Percentiles rank a stretch among this genome's conserved stretches.
phyloP scores from a whole-genome alignment of 2,113 vertebrate genomes.

The Macquaria ambigua region DNA sequence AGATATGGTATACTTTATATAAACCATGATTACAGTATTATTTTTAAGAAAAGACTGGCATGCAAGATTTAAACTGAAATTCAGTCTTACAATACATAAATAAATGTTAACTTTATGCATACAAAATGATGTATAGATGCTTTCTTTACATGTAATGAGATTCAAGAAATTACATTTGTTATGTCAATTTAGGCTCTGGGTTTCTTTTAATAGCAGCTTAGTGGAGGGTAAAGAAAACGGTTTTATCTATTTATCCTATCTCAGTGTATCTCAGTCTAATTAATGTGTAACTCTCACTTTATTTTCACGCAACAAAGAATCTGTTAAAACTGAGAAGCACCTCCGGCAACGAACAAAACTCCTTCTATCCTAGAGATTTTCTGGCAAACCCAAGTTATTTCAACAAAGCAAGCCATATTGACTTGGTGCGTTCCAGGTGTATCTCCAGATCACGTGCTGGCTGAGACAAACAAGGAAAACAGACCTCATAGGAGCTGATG shows the following conservation, averaged over 20 bases:
- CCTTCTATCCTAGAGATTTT: neutral
- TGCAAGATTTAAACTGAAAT: neutral
- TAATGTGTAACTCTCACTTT: neutral
- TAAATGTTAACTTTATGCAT: neutral
- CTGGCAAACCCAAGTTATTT: neutral
- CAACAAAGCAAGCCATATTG: constrained; percentile 4
- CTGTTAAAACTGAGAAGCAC: neutral
- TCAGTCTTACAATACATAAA: neutral
- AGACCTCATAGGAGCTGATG: constrained; percentile 11
- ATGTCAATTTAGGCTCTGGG: neutral
- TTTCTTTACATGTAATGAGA: neutral
- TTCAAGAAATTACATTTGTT: neutral
- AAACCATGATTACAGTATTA: neutral
- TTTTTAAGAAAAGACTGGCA: neutral
- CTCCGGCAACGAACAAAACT: neutral
- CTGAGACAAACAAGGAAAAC: constrained; percentile 21
- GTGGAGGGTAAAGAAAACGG: neutral
- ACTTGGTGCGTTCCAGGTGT: neutral
- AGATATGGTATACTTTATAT: neutral
- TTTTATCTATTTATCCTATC: neutral
- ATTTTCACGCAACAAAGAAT: neutral
- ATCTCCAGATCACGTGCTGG: neutral
- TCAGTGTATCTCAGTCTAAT: neutral
- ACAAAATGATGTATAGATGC: neutral
- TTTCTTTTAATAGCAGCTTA: constrained; percentile 2